Conservation (phyloP, 2,113 vertebrate species). For the Machaerirhynchus nigripectus region DNA sequence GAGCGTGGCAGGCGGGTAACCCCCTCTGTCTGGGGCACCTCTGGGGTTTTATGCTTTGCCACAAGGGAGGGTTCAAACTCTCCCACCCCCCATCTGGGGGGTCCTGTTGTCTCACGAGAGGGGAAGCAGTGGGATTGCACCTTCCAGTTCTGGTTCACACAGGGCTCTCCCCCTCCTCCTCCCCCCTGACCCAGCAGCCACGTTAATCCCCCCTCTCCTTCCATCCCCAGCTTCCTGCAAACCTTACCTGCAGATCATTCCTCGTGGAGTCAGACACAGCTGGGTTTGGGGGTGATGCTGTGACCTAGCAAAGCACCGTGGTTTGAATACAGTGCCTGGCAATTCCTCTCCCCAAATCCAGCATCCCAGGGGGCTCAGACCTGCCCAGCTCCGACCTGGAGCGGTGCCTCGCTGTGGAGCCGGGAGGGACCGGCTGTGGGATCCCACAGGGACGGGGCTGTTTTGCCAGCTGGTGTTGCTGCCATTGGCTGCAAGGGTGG, state of each 20-base stretch:
- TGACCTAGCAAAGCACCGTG: neutral
- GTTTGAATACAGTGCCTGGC: too few species aligned
- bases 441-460: neutral
- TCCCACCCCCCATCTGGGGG: neutral
- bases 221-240: neutral
- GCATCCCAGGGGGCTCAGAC: neutral
- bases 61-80: neutral
- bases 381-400: neutral
- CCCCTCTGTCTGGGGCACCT: neutral
- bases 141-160: neutral
- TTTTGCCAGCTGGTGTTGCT: neutral
- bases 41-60: neutral
- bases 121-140: fast-evolving
- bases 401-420: fast-evolving
- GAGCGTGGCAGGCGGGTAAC: neutral
- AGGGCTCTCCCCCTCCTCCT: neutral
- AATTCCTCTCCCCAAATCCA: neutral
- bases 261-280: fast-evolving
- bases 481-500: neutral
- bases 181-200: neutral
- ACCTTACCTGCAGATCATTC: neutral
- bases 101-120: neutral
- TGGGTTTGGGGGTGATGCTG: neutral
- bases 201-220: neutral
- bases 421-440: fast-evolving